Conservation (phyloP, 92 coral and sea anemone genomes). For the Parazoanthus swiftii region DNA sequence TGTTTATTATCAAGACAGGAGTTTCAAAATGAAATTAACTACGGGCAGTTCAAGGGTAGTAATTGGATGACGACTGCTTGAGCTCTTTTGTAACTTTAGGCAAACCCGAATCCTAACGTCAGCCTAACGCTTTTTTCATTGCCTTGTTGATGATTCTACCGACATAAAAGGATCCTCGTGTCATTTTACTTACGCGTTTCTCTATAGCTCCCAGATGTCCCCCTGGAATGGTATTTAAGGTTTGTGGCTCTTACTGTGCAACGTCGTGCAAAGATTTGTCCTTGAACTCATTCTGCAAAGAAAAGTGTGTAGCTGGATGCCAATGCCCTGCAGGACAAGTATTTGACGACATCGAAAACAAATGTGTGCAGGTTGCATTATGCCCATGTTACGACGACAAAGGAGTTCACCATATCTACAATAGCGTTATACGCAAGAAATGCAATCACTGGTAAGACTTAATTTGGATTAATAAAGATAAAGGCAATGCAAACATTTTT, state of each 20-base stretch:
- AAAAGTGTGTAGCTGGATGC: conserved; percentile 50
- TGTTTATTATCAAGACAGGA: too few relatives aligned
- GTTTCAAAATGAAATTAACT: too few relatives aligned
- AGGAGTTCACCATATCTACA: conserved; percentile 15
- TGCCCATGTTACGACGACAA: conserved; percentile 43
- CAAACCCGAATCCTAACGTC: too few relatives aligned
- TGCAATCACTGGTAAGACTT: conserved; percentile 41
- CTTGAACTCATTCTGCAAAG: conserved; percentile 15
- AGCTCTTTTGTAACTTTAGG: too few relatives aligned
- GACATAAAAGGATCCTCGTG: background rate
- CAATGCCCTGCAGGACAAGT: conserved; percentile 42
- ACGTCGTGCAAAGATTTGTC: conserved; percentile 46
- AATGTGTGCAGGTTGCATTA: conserved; percentile 25
- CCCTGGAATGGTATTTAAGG: conserved; percentile 14
- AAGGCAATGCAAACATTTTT: background rate
- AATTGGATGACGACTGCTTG: too few relatives aligned
- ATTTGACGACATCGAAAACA: conserved; percentile 23
- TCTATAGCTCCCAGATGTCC: background rate
- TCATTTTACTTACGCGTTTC: background rate
- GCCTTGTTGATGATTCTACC: too few relatives aligned
- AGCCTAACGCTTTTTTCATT: too few relatives aligned
- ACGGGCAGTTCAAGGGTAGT: too few relatives aligned
- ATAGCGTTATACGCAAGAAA: conserved; percentile 30
- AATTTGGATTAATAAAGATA: background rate
- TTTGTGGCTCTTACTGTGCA: conserved; percentile 41